Evolutionary conservation across 2,797 vertebrate species (phyloP), one percentile per base, ranked within the genome.

Genomic region (Neopelma chrysocephalum): DNA sequence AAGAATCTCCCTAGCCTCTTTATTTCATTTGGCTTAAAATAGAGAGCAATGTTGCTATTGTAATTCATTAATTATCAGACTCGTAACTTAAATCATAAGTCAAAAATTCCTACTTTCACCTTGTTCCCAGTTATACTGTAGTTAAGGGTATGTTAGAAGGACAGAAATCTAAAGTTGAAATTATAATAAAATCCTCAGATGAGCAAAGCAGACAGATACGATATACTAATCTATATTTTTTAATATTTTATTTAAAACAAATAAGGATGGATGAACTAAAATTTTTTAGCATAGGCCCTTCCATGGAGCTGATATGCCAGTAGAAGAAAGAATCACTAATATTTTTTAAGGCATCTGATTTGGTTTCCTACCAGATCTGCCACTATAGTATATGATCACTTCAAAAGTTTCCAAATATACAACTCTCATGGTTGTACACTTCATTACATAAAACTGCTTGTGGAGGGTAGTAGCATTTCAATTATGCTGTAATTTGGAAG

Each of bases 1-100:
- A 88, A 91, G 53, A 81, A 90, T 73, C 51, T 60, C 70, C 16
- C 32, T 84, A 84, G 66, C 32, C 71, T 95, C 56, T 91, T 90
- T 79, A 89, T 84, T 93, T 84, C 15, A 66, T 87, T 94, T 87
- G 40, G 11, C 36, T 86, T 60, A 82, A 92, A 96, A 90, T 13
- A 82, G 57, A 87, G 34, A 75, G 13, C 42, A 69, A 53, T 61
- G 9, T 21, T 85, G 38, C n/a, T 80, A 61, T 57, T 71, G 42
- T 64, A 78, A 87, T 80, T 91, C 50, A 58, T 85, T 82, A 92
- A 90, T 86, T 85, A 81, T 71, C 54, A 54, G 31, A 48, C 50
- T 66, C 47, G 58, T 5, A 50, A 57, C 91, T 79, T n/a, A 79
- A 76, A 82, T 82, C 26, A 6, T 34, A 81, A 76, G 26, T 47